Evolutionary conservation across 2,113 vertebrate genomes (phyloP), one percentile per base, ranked within the genome.

Genomic region (Chlamydotis undulata): DNA sequence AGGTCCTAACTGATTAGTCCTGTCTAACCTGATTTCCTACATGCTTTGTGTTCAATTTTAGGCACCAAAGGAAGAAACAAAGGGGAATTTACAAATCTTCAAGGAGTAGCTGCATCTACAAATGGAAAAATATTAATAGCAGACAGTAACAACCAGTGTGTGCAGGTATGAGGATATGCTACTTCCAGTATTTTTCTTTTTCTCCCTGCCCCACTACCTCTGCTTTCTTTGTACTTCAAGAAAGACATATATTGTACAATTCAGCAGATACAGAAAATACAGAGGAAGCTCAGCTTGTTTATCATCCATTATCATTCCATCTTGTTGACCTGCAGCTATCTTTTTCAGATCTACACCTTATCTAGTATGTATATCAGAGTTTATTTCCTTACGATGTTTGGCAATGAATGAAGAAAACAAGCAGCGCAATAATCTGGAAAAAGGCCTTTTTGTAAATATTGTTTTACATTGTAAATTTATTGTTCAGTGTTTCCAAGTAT

Each of bases 131-230:
- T 99, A 96, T 92, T 99, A 93, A 99, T 99, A 93, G 99, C 99
- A 90, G 99, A 99, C 96, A 99, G 99, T 97, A 99, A 99, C 98
- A 99, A 99, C 97, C 99, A 99, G 63, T 99, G 99, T 97, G 99
- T 99, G 14, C 99, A 99, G 99, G 99, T 99, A 98, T 29, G n/a
- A 65, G 45, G n/a, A 74, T 49, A 55, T 64, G n/a, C 37, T 49
- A 31, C 24, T 87, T 84, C 10, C 43, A 35, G 41, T 57, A 49
- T 78, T 89, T 75, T 55, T 49, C 41, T 80, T 65, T 56, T 69
- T 90, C 47, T 88, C 50, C 9, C 47, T 2, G 1, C 4, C 19
- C 4, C 10, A 53, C 24, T 43, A 53, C 33, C 12, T 89, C 45
- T 78, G 26, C 35, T 19, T 53, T 59, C 77, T 89, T 89, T 53